Evolutionary conservation across 2,888 invertebrate genomes (phyloP).

Genomic region (Notodonta ziczac): DNA sequence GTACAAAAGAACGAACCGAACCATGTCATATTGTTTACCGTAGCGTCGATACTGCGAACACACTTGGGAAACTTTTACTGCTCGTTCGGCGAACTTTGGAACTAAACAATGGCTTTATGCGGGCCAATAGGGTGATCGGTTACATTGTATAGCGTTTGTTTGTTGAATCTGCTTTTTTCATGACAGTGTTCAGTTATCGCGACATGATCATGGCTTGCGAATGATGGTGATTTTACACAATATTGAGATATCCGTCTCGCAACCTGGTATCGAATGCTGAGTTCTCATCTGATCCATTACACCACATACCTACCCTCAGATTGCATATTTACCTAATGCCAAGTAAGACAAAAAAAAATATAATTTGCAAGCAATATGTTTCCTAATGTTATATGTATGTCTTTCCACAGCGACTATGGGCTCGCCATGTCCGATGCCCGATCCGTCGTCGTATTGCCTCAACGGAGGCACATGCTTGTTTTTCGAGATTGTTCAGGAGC

Average conservation of each 20-base stretch:
- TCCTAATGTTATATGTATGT: background rate
- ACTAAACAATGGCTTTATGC: constrained; percentile 56
- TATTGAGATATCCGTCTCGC: too few species aligned
- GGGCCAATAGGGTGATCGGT: constrained; percentile 60
- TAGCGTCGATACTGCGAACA: constrained; percentile 47
- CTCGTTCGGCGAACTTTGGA: constrained; percentile 48
- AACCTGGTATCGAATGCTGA: too few species aligned
- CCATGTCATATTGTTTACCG: constrained; percentile 55
- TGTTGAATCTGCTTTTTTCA: constrained; percentile 27
- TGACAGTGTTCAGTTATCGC: background rate
- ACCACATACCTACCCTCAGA: too few species aligned
- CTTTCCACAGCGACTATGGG: constrained; percentile 75
- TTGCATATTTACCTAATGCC: too few species aligned
- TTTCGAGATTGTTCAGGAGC: constrained; percentile 90
- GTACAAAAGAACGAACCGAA: constrained; percentile 44
- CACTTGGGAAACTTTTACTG: constrained; percentile 50
- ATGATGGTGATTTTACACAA: too few species aligned
- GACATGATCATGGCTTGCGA: too few species aligned
- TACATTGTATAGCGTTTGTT: constrained; percentile 53
- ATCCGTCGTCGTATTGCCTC: constrained; percentile 89
- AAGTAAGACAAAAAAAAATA: too few species aligned
- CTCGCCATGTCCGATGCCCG: constrained; percentile 87
- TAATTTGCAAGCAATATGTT: background rate
- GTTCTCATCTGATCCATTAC: too few species aligned
- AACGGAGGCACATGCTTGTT: constrained; percentile 95